A percentile compares a stretch with the other conserved stretches of the same genome.
Evolutionary conservation across 2,888 invertebrate species (phyloP).

Genomic region (Eupithecia insigniata): DNA sequence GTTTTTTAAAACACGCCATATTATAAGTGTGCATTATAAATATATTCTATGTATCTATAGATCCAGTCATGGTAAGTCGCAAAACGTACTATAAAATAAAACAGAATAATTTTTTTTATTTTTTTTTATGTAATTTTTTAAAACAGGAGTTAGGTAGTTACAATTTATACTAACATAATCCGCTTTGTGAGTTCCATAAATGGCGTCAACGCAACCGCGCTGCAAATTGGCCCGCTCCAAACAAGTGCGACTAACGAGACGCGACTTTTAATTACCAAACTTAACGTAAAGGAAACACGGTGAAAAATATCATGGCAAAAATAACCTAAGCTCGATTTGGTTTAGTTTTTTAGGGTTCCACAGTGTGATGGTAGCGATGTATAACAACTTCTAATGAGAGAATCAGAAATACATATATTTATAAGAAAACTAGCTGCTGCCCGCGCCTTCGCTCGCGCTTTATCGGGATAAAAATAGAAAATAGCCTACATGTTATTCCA

Average conservation of each 20-base stretch:
- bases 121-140: neutral
- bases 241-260: constrained; percentile 58
- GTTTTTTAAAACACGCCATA: too few species aligned
- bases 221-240: constrained; percentile 57
- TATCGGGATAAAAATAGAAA: too few species aligned
- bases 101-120: too few species aligned
- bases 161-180: constrained; percentile 17
- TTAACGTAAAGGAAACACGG: constrained; percentile 65
- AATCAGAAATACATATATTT: too few species aligned
- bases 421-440: too few species aligned
- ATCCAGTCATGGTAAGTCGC: too few species aligned
- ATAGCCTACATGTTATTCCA: too few species aligned
- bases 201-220: constrained; percentile 36
- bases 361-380: neutral
- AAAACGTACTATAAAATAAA: too few species aligned
- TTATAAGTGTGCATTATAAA: too few species aligned
- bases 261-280: constrained; percentile 78
- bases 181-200: constrained; percentile 36
- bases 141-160: neutral
- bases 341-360: constrained; percentile 50
- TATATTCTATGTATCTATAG: too few species aligned
- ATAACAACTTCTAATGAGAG: neutral
- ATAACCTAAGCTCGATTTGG: constrained; percentile 50
- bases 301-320: constrained; percentile 58
- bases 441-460: too few species aligned